Evolutionary conservation across 1,140 invertebrate species (phyloP), one percentile per base, ranked within the genome.

Genomic region (Drosophila subpulchrella): DNA sequence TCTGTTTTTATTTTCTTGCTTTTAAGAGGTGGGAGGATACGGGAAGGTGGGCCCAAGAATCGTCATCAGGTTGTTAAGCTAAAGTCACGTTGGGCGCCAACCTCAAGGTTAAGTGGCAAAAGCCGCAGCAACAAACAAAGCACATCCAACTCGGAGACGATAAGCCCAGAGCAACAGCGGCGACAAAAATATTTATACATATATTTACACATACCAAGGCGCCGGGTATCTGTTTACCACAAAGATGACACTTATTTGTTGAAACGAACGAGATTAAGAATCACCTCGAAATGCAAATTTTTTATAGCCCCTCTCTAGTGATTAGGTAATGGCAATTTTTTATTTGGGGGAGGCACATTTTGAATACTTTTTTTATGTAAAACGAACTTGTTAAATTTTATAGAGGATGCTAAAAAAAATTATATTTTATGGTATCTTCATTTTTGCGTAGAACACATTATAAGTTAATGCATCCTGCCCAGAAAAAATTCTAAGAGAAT

Each of bases 51-150:
- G 4, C 15, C 10, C 12, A 20, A 24, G 32, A 27, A 27, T 38
- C 41, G 34, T 47, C 48, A 20, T 59, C 62, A 36, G 77, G 44
- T 62, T 74, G 81, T 78, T 81, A 70, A 75, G 68, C 75, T 67
- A 72, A 72, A 81, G 74, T 86, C 82, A 86, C 81, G 82, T 76
- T 84, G 81, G 62, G 51, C 58, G 41, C 53, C 78, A 78, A 71
- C 75, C 61, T 61, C 78, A 85, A 82, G 82, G 78, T 82, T 81
- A 86, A 86, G 75, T 67, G 75, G 75, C 68, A 66, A 65, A 67
- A 74, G 67, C 54, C 50, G n/a, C 71, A 61, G 34, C 62, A 59
- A 34, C 70, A 65, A 61, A 63, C 56, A 51, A 62, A 58, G 38
- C 48, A 50, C 60, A 41, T 59, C 60, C 77, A 74, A 85, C 57